Evolutionary conservation across 2,888 invertebrate genomes (phyloP).

Genomic region (Papilio gigon): DNA sequence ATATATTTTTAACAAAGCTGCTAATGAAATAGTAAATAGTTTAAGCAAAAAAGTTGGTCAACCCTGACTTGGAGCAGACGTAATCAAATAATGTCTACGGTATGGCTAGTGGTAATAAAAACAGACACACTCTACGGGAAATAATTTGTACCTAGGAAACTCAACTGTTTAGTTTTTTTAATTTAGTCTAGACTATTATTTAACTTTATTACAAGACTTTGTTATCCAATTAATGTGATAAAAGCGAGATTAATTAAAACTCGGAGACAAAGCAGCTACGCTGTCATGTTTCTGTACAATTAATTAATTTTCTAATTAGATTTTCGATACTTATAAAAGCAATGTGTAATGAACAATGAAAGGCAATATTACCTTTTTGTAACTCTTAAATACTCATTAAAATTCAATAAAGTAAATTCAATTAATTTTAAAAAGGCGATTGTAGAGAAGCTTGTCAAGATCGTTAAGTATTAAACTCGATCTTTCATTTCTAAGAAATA

Average conservation of each 20-base stretch:
- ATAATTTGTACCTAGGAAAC: background rate
- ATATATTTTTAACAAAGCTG: background rate
- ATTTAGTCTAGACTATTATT: no score
- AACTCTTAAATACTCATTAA: background rate
- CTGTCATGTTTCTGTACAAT: no score
- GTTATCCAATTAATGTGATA: no score
- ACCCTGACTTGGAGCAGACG: constrained; percentile 8
- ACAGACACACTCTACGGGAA: constrained; percentile 13
- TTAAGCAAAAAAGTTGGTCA: background rate
- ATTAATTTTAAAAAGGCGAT: constrained; percentile 37
- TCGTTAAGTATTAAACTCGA: constrained; percentile 21
- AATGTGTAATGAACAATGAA: background rate
- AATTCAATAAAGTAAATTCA: background rate
- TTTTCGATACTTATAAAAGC: background rate
- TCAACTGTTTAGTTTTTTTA: background rate
- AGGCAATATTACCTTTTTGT: background rate
- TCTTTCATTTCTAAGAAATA: constrained; percentile 47
- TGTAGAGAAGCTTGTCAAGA: constrained; percentile 29
- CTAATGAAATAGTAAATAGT: no score
- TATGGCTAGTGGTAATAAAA: constrained; percentile 23
- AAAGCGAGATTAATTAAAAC: no score
- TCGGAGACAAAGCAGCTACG: no score
- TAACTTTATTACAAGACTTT: no score
- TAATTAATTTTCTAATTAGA: constrained; percentile 5
- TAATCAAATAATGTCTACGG: constrained; percentile 23